A percentile compares a stretch with the other conserved stretches of the same genome.
Conservation (phyloP, 2,113 vertebrate species). For the Ancistrus triradiatus region DNA sequence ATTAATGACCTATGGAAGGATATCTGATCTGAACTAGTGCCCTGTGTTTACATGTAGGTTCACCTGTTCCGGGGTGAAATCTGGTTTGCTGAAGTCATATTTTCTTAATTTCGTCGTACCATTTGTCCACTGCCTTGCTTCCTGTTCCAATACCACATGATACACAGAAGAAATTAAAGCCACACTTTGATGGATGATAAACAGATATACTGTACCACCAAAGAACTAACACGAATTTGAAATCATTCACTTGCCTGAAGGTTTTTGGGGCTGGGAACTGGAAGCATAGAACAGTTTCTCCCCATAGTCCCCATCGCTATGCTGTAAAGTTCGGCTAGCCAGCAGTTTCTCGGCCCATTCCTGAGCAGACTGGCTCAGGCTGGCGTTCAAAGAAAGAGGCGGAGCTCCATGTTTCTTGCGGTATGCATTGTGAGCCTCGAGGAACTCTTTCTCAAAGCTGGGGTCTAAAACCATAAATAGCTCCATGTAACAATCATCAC, state of each 20-base stretch:
- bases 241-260: background rate
- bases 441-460: slow-evolving; percentile 47
- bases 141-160: slow-evolving; percentile 31
- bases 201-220: background rate
- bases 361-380: slow-evolving; percentile 44
- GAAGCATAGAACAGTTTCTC: slow-evolving; percentile 58
- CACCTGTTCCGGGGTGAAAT: slow-evolving; percentile 45
- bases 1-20: no score
- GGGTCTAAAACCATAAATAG: slow-evolving; percentile 3
- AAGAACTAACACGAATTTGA: background rate
- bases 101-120: slow-evolving; percentile 52
- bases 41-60: background rate
- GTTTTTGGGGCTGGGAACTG: slow-evolving; percentile 42
- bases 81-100: slow-evolving; percentile 46
- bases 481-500: no score
- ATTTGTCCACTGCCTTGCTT: slow-evolving; percentile 44
- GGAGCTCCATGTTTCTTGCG: slow-evolving; percentile 49
- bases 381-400: slow-evolving; percentile 41
- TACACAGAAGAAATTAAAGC: no score
- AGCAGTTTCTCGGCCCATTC: slow-evolving; percentile 57
- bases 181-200: background rate
- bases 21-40: no score
- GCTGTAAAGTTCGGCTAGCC: slow-evolving; percentile 42
- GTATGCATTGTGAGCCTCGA: slow-evolving; percentile 52
- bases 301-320: slow-evolving; percentile 52